Evolutionary conservation across 1,140 invertebrate genomes (phyloP), one percentile per base, ranked within the genome.

Genomic region (Solenopsis invicta): DNA sequence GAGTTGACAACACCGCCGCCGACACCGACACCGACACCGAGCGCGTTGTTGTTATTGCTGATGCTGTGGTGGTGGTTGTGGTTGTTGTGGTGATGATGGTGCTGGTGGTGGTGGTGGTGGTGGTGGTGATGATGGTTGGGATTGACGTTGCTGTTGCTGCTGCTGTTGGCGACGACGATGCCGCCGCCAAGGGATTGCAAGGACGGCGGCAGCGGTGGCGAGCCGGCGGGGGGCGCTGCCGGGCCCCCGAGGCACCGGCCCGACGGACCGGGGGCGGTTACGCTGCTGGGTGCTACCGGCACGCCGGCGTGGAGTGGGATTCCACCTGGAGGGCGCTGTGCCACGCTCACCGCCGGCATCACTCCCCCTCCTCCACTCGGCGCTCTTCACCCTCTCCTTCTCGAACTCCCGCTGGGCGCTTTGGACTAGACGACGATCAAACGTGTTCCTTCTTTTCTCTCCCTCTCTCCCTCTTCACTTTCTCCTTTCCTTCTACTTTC

Each of bases 321-420:
- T 94, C 95, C 95, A 95, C 94, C 92, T 94, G 94, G 94, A 94
- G 95, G 94, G 94, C 94, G 95, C 94, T 94, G 95, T 93, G 94
- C 94, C 95, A 95, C 94, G 94, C 95, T 95, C 91, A 95, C 95
- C 93, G 80, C 80, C 89, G 95, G 95, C 95, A 95, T 95, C 92
- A 95, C 95, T 95, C 94, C 94, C 94, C 94, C 95, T 94, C 94
- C 95, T 95, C 94, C 95, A 95, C 94, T 4, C 8, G 91, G 93
- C 95, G 93, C 91, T 29, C 87, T 86, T 86, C 93, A 91, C 93
- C 92, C 92, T 93, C 89, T 88, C 92, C 8, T 8, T 4, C 41
- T 41, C 41, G 90, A 94, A 88, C 92, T 89, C 85, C 82, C 89
- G 90, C 87, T 87, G 88, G 86, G 88, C 5, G 88, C 5, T 82